Percentiles rank a stretch among this genome's conserved stretches.
Evolutionary conservation across 2,888 invertebrate genomes (phyloP).

Genomic region (Lymantria monacha): DNA sequence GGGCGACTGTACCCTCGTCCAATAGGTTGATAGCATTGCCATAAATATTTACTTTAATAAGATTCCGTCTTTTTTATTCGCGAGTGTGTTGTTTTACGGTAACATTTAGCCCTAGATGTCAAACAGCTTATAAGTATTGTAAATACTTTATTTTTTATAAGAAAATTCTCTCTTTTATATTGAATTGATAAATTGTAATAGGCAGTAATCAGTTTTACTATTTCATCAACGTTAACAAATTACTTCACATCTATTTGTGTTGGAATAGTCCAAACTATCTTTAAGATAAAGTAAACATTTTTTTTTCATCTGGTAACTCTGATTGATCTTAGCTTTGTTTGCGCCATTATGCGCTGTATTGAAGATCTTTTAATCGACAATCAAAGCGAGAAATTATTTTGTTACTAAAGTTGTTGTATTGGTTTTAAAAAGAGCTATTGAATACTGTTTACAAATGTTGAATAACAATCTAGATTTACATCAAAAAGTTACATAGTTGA

Average conservation of each 20-base stretch:
- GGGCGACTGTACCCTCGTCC: conserved; percentile 74
- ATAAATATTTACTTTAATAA: conserved; percentile 83
- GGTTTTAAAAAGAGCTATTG: neutral
- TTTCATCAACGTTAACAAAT: conserved; percentile 4
- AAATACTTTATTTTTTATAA: conserved; percentile 63
- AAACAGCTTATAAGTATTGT: conserved; percentile 57
- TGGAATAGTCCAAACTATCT: neutral
- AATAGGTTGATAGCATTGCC: conserved; percentile 79
- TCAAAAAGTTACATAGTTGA: conserved; percentile 7
- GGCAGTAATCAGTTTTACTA: conserved; percentile 20
- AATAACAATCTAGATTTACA: neutral
- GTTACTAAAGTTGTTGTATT: neutral
- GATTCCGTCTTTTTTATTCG: conserved; percentile 78
- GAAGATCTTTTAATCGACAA: neutral
- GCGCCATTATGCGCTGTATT: neutral
- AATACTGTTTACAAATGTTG: neutral
- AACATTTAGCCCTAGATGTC: conserved; percentile 63
- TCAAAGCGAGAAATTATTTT: neutral
- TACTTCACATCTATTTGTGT: conserved; percentile 6
- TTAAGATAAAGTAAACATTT: neutral
- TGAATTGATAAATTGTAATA: conserved; percentile 36
- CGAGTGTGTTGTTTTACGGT: conserved; percentile 72
- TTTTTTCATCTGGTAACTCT: neutral
- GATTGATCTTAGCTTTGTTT: conserved; percentile 1
- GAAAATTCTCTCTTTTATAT: conserved; percentile 25